Conservation (phyloP, 2,888 invertebrate species). For the Epirrhoe alternata region DNA sequence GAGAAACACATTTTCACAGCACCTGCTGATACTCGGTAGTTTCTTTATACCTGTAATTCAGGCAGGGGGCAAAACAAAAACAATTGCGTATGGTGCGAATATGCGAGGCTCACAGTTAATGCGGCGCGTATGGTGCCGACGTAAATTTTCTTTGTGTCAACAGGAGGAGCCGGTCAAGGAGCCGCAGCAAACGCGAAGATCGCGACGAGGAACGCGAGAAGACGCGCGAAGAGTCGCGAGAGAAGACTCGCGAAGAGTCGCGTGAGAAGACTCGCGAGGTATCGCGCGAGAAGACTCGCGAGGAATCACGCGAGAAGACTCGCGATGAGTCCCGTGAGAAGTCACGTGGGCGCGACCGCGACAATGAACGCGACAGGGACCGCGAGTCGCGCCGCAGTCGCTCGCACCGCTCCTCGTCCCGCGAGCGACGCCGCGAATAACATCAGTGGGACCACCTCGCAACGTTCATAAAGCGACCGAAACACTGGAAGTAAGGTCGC, state of each 20-base stretch:
- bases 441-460: slow-evolving; percentile 29
- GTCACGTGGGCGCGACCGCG: slow-evolving; percentile 62
- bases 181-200: slow-evolving; percentile 62
- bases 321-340: slow-evolving; percentile 42
- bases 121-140: no score
- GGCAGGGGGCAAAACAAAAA: no score
- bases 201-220: slow-evolving; percentile 10
- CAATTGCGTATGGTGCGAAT: no score
- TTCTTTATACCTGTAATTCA: no score
- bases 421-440: slow-evolving; percentile 73
- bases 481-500: slow-evolving; percentile 25
- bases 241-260: slow-evolving; percentile 4
- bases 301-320: slow-evolving; percentile 14
- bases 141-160: background rate
- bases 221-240: slow-evolving; percentile 8
- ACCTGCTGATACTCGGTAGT: no score
- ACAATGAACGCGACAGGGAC: slow-evolving; percentile 61
- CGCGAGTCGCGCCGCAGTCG: slow-evolving; percentile 70
- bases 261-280: background rate
- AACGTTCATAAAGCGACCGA: slow-evolving; percentile 29
- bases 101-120: no score
- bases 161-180: slow-evolving; percentile 71
- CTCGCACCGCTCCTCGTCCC: slow-evolving; percentile 71
- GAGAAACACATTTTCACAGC: no score
- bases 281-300: slow-evolving; percentile 3